Evolutionary conservation across 2,888 invertebrate genomes (phyloP).

Genomic region (Eremobia ochroleuca): DNA sequence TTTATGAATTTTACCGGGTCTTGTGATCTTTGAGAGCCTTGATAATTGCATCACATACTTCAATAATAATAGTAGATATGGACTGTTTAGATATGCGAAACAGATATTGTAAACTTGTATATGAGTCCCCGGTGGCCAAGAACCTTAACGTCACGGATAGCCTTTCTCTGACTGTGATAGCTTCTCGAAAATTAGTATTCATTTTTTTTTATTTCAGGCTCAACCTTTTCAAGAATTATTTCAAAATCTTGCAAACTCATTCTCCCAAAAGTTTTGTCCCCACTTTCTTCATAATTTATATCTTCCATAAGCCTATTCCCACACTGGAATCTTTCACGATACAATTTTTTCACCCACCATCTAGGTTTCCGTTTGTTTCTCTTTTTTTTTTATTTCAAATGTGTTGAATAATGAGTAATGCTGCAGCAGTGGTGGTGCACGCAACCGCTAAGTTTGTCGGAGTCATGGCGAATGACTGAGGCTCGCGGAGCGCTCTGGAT

Average conservation of each 20-base stretch:
- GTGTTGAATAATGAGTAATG: constrained; percentile 28
- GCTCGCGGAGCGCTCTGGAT: constrained; percentile 57
- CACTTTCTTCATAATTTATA: too few species aligned
- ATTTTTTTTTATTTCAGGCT: too few species aligned
- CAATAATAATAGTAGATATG: constrained; percentile 8
- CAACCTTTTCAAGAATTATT: too few species aligned
- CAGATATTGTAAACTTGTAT: too few species aligned
- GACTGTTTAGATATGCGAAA: constrained; percentile 3
- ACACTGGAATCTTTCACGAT: constrained; percentile 29
- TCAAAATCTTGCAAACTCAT: too few species aligned
- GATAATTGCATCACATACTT: constrained; percentile 16
- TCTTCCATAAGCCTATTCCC: constrained; percentile 60
- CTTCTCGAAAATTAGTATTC: too few species aligned
- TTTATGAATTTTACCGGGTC: too few species aligned
- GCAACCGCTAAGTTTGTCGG: constrained; percentile 64
- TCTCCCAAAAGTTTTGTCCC: too few species aligned
- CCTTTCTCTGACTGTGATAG: too few species aligned
- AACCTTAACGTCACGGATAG: too few species aligned
- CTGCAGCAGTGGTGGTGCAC: constrained; percentile 63
- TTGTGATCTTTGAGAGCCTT: neutral
- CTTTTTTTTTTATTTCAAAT: constrained; percentile 14
- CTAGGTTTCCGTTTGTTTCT: constrained; percentile 62
- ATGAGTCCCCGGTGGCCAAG: too few species aligned
- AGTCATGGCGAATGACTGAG: constrained; percentile 67
- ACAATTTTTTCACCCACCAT: constrained; percentile 17